Percentiles rank a stretch among this genome's conserved stretches.
These are phyloP conservation scores for Cirrhinus mrigala DNA, from an alignment of 2,797 vertebrate species.

Conservation along the genomic window DNA sequence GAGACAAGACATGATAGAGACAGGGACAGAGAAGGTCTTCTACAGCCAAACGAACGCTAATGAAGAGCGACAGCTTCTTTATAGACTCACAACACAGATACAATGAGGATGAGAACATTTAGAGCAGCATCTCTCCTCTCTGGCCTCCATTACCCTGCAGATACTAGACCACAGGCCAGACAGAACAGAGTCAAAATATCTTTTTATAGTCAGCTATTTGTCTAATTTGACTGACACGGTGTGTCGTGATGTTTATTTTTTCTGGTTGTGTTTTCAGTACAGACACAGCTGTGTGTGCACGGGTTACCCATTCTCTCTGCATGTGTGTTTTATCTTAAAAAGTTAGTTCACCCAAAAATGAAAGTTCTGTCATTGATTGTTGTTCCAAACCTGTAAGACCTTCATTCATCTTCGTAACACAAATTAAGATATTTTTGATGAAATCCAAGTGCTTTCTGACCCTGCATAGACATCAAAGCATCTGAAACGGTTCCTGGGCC, in stretches of 20 bases:
- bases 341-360: too few species aligned
- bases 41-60: constrained; percentile 76
- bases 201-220: constrained; percentile 17
- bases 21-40: constrained; percentile 65
- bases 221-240: constrained; percentile 11
- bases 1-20: constrained; percentile 19
- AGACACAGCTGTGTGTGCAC: not conserved
- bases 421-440: too few species aligned
- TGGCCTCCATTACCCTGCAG: constrained; percentile 42
- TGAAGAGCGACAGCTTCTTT: constrained; percentile 67
- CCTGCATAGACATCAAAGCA: too few species aligned
- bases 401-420: too few species aligned
- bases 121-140: constrained; percentile 28
- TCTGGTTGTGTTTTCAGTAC: not conserved
- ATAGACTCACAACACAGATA: constrained; percentile 47
- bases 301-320: not conserved
- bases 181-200: constrained; percentile 11
- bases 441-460: too few species aligned
- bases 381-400: too few species aligned
- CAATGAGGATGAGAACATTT: constrained; percentile 37
- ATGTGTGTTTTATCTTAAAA: not conserved
- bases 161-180: not conserved
- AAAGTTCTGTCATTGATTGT: too few species aligned
- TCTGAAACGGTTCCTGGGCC: too few species aligned
- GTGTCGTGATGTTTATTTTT: not conserved